Percentiles rank a stretch among this genome's conserved stretches.
phyloP scores from a whole-genome alignment of 2,113 vertebrate genomes.

The Hippocampus barbouri region DNA sequence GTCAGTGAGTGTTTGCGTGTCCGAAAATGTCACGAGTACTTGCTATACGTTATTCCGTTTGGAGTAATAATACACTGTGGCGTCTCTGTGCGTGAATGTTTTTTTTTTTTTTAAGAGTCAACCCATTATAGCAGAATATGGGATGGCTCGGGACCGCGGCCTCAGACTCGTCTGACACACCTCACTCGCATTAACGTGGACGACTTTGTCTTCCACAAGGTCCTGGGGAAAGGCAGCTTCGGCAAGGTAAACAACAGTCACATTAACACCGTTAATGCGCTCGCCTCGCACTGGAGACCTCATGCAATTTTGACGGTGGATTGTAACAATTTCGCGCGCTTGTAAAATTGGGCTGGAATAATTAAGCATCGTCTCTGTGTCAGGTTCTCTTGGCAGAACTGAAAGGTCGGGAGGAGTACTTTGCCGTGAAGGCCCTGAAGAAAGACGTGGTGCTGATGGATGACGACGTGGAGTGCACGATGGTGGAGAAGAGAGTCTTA shows the following conservation, averaged over 20 bases:
- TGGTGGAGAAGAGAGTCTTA: constrained; percentile 96
- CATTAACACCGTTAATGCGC: neutral
- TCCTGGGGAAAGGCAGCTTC: constrained; percentile 97
- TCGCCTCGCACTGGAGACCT: neutral
- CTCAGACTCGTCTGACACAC: constrained; percentile 56
- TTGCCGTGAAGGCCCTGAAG: constrained; percentile 93
- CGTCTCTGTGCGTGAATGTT: neutral
- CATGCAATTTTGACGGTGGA: neutral
- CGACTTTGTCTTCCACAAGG: constrained; percentile 89
- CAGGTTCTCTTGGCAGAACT: constrained; percentile 94
- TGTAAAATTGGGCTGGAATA: neutral
- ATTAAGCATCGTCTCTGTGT: neutral
- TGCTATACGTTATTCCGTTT: neutral
- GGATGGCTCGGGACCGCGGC: constrained; percentile 73
- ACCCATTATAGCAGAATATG: constrained; percentile 81
- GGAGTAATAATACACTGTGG: neutral
- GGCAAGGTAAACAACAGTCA: constrained; percentile 81
- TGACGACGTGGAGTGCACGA: constrained; percentile 96
- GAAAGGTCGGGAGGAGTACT: constrained; percentile 86
- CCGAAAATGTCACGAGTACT: neutral
- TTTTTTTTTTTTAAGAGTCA: constrained; percentile 44
- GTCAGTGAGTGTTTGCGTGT: constrained; percentile 27
- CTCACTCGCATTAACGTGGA: constrained; percentile 77
- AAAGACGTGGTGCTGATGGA: constrained; percentile 99
- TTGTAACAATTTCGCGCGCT: neutral